Conservation (phyloP, 1,140 invertebrate species). For the Bombus pascuorum region DNA sequence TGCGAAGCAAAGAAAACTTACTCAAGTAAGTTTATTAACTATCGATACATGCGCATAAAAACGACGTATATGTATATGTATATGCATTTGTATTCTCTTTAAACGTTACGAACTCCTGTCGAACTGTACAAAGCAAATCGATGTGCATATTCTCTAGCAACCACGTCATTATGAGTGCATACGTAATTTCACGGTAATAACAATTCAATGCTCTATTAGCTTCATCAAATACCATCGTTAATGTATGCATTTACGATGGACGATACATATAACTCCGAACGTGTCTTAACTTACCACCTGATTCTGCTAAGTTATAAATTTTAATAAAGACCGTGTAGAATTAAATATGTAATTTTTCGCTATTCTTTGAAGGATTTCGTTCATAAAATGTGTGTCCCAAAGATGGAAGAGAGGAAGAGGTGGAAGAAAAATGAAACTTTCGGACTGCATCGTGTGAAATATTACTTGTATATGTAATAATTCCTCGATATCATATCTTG, state of each 20-base stretch:
- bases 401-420: neutral
- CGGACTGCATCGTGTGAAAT: neutral
- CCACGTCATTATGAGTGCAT: slow-evolving; percentile 1
- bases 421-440: neutral
- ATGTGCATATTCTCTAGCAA: slow-evolving; percentile 5
- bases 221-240: neutral
- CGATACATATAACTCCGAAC: neutral
- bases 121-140: neutral
- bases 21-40: neutral
- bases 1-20: neutral
- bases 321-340: too few relatives aligned
- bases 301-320: too few relatives aligned
- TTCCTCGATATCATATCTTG: too few relatives aligned
- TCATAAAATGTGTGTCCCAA: neutral
- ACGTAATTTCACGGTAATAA: slow-evolving; percentile 23
- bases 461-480: neutral
- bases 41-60: neutral
- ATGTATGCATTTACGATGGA: neutral
- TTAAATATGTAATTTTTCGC: too few relatives aligned
- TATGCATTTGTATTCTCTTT: neutral
- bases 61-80: too few relatives aligned
- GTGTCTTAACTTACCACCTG: neutral
- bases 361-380: neutral
- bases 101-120: neutral
- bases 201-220: neutral